Evolutionary conservation across 2,113 vertebrate species (phyloP).

Genomic region (Pelecanus crispus): DNA sequence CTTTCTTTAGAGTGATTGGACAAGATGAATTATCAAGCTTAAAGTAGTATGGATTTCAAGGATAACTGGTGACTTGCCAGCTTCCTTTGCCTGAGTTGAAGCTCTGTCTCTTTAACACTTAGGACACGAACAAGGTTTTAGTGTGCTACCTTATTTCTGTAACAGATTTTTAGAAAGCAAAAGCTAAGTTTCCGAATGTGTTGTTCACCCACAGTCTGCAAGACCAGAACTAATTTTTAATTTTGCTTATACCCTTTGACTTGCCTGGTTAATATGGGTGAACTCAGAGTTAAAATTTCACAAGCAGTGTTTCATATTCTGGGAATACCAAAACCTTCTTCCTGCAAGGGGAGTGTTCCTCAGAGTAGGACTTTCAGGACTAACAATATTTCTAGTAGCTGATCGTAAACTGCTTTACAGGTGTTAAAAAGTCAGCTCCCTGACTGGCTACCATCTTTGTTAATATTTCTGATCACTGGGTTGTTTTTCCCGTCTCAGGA

Average conservation of each 20-base stretch:
- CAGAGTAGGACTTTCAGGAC: background rate
- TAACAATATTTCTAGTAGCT: background rate
- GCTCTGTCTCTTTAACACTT: background rate
- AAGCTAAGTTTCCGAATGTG: background rate
- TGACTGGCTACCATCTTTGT: background rate
- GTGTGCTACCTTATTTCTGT: background rate
- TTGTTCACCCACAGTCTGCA: background rate
- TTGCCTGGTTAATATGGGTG: conserved; percentile 21
- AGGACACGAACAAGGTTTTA: background rate
- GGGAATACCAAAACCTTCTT: background rate
- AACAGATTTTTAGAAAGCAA: background rate
- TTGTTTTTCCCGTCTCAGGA: conserved; percentile 74
- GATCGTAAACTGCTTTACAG: background rate
- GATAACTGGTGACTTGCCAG: background rate
- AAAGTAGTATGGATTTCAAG: background rate
- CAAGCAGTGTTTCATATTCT: background rate
- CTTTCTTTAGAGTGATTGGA: background rate
- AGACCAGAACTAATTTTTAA: conserved; percentile 51
- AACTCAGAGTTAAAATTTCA: conserved; percentile 61
- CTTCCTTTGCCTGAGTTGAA: background rate
- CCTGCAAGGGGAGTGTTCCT: background rate
- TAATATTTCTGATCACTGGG: background rate
- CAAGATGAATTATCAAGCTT: background rate
- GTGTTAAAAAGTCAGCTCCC: background rate
- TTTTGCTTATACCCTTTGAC: conserved; percentile 42